These are phyloP conservation scores for Antrozous pallidus DNA, from an alignment of 2,797 vertebrate species.

Conservation along the genomic window DNA sequence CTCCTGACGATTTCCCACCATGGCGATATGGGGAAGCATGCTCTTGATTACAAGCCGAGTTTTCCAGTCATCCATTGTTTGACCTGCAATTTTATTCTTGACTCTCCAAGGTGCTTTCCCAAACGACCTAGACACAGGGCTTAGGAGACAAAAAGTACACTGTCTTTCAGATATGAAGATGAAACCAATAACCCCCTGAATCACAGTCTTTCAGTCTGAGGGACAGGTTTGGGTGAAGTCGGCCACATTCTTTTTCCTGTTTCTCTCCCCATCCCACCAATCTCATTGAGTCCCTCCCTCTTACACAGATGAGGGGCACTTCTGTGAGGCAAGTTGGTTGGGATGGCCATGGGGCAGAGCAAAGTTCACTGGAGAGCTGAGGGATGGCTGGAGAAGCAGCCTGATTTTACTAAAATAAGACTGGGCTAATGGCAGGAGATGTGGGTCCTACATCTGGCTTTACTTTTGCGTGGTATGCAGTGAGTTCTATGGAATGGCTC, in stretches of 20 bases:
- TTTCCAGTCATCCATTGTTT: constrained; percentile 71
- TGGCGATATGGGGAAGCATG: constrained; percentile 48
- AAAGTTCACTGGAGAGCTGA: background rate
- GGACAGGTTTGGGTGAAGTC: background rate
- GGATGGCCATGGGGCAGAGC: background rate
- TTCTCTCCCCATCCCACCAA: background rate
- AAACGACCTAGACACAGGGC: constrained; percentile 70
- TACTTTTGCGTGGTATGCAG: background rate
- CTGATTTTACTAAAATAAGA: background rate
- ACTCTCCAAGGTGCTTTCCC: constrained; percentile 68
- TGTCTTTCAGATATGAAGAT: constrained; percentile 65
- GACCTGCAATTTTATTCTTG: constrained; percentile 57
- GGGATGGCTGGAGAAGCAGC: background rate
- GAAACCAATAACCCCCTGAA: constrained; percentile 53
- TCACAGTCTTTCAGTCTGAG: constrained; percentile 38
- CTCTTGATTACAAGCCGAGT: constrained; percentile 64
- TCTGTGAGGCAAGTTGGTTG: background rate
- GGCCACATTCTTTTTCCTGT: constrained; percentile 5
- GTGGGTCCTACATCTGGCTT: background rate
- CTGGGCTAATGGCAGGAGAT: background rate
- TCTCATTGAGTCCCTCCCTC: background rate
- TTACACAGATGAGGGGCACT: background rate
- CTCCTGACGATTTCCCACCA: constrained; percentile 61
- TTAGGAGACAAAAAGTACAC: constrained; percentile 71
- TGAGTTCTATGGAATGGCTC: background rate